Percentiles rank a stretch among this genome's conserved stretches.
phyloP scores from a whole-genome alignment of 2,113 vertebrate genomes.

The Arenaria interpres region DNA sequence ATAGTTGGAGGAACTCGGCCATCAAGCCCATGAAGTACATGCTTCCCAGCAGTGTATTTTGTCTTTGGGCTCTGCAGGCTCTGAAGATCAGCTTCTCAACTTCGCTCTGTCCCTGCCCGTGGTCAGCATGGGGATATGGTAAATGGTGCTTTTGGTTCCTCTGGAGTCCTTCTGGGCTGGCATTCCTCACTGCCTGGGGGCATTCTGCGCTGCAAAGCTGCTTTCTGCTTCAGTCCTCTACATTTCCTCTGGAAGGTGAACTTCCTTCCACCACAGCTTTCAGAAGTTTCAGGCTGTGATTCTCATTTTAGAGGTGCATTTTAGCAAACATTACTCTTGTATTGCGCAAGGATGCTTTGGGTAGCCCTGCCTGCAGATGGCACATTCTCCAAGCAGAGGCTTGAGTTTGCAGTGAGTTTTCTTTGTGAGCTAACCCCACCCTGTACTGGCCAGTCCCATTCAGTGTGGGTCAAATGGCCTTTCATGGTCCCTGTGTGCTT shows the following conservation, averaged over 20 bases:
- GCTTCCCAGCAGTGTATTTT: background rate
- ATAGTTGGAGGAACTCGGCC: background rate
- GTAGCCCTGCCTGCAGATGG: background rate
- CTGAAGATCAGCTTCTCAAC: background rate
- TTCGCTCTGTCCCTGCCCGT: background rate
- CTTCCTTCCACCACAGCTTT: background rate
- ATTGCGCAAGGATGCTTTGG: background rate
- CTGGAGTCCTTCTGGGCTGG: background rate
- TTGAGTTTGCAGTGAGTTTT: background rate
- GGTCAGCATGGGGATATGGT: background rate
- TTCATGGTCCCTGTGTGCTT: background rate
- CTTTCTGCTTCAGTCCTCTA: background rate
- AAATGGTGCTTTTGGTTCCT: background rate
- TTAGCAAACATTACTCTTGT: background rate
- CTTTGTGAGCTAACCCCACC: background rate
- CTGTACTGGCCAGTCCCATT: background rate
- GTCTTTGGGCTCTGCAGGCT: background rate
- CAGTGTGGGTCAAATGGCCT: background rate
- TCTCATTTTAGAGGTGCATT: background rate
- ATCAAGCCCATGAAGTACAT: background rate
- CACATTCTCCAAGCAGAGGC: background rate
- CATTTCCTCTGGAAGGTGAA: background rate
- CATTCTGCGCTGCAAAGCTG: rapidly evolving
- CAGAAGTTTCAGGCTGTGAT: background rate
- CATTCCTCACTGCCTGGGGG: background rate